phyloP scores from a whole-genome alignment of 1,140 invertebrate genomes.

The Euborellia annulipes region DNA sequence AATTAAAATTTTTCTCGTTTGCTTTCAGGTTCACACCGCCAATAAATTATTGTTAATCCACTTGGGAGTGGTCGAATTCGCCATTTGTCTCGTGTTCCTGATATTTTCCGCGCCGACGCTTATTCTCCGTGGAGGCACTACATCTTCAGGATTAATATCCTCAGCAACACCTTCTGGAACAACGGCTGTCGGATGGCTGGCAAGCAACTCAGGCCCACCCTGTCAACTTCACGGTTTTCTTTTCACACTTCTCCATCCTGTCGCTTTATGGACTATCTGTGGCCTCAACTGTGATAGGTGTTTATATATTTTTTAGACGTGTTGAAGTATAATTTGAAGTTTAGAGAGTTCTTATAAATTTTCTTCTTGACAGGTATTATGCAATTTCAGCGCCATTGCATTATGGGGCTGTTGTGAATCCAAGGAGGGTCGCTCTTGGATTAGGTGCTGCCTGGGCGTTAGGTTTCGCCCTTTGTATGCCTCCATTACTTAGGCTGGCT shows the following conservation, averaged over 20 bases:
- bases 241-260: conserved; percentile 50
- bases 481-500: conserved; percentile 29
- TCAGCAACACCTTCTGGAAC: too few relatives aligned
- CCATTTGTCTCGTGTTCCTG: conserved; percentile 43
- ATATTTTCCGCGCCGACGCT: conserved; percentile 31
- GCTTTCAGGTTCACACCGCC: conserved; percentile 42
- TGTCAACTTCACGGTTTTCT: conserved; percentile 47
- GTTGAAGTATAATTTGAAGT: too few relatives aligned
- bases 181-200: conserved; percentile 1
- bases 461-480: conserved; percentile 24
- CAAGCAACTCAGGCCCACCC: conserved; percentile 27
- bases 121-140: conserved; percentile 19
- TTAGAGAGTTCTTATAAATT: not conserved
- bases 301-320: too few relatives aligned
- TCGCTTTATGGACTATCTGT: conserved; percentile 62
- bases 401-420: conserved; percentile 53
- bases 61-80: conserved; percentile 46
- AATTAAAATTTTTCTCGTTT: too few relatives aligned
- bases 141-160: conserved; percentile 29
- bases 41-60: conserved; percentile 55
- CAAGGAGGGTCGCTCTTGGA: conserved; percentile 36
- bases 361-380: conserved; percentile 33
- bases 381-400: conserved; percentile 61
- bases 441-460: conserved; percentile 32
- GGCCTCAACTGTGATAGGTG: conserved; percentile 63